phyloP scores from a whole-genome alignment of 1,140 invertebrate genomes.

The Lamellibrachia luymesi region DNA sequence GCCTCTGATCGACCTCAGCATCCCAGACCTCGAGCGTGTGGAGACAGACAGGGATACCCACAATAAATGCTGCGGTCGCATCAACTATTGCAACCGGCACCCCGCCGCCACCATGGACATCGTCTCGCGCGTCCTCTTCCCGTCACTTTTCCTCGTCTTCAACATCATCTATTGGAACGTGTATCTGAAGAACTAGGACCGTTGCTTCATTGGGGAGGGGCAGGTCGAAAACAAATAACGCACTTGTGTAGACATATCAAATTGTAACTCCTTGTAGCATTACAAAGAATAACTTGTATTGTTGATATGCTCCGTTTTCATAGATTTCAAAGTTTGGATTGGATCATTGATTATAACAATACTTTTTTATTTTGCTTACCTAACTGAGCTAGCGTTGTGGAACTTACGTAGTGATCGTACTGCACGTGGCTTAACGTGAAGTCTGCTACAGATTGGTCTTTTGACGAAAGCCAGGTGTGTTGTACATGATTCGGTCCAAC shows the following conservation, averaged over 20 bases:
- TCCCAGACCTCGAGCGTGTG: neutral
- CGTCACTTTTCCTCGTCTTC: slow-evolving; percentile 76
- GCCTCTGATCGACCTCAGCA: neutral
- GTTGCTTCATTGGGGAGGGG: too few relatives aligned
- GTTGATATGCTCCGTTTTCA: neutral
- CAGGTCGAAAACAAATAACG: neutral
- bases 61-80: neutral
- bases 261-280: neutral
- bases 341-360: neutral
- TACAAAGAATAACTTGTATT: too few relatives aligned
- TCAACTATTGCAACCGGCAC: neutral
- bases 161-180: slow-evolving; percentile 82
- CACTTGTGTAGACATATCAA: neutral
- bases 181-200: neutral
- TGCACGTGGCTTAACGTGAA: neutral
- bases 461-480: neutral
- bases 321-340: neutral
- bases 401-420: neutral
- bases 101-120: slow-evolving; percentile 64
- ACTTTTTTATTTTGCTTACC: neutral
- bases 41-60: too few relatives aligned
- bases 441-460: neutral
- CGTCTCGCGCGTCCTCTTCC: slow-evolving; percentile 78
- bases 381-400: neutral
- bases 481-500: neutral